phyloP scores from a whole-genome alignment of 2,888 invertebrate species.

The Macrophya alboannulata region DNA sequence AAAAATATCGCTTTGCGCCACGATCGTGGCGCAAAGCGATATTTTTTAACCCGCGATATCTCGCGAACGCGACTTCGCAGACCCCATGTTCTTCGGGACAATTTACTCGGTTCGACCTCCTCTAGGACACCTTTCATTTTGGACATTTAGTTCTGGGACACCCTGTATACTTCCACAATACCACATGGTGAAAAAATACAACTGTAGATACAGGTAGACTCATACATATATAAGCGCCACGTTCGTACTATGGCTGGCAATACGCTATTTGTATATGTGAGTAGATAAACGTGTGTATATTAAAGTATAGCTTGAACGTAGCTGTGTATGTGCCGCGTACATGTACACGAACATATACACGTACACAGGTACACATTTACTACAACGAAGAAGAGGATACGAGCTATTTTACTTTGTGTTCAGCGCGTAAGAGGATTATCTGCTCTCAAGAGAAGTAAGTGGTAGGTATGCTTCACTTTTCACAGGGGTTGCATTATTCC shows the following conservation, averaged over 20 bases:
- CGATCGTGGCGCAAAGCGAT: too few species aligned
- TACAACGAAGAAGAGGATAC: slow-evolving; percentile 38
- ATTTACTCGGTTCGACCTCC: too few species aligned
- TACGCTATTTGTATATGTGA: neutral
- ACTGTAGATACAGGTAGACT: neutral
- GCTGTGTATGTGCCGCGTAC: too few species aligned
- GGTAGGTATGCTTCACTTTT: slow-evolving; percentile 73
- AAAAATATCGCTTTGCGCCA: too few species aligned
- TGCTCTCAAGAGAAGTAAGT: slow-evolving; percentile 64
- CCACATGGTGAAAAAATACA: slow-evolving; percentile 3
- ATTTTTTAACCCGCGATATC: too few species aligned
- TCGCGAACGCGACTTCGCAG: too few species aligned
- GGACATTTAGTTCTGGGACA: too few species aligned
- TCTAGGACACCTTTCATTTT: too few species aligned
- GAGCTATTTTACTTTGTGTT: slow-evolving; percentile 76
- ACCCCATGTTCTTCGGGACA: too few species aligned
- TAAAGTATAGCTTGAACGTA: neutral
- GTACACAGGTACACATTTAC: neutral
- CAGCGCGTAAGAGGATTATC: slow-evolving; percentile 79
- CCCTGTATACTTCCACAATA: neutral
- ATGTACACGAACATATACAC: too few species aligned
- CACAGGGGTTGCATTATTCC: slow-evolving; percentile 77
- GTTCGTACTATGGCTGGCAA: neutral
- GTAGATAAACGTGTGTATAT: neutral
- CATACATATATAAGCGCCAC: neutral